Conservation (phyloP, 2,888 invertebrate species). For the Alentia gelatinosa region DNA sequence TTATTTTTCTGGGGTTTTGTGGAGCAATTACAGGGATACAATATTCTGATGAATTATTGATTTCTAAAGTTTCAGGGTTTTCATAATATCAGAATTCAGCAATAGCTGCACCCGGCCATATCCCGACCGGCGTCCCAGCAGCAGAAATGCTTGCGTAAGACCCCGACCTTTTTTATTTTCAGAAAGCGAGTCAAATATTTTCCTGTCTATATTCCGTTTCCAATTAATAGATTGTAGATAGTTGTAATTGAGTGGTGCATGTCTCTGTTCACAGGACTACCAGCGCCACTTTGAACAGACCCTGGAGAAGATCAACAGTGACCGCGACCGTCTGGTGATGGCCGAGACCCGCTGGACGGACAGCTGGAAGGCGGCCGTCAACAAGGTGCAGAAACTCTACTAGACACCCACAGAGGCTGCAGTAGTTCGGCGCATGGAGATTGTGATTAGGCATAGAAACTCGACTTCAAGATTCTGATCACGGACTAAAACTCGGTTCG, state of each 20-base stretch:
- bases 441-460: too few species aligned
- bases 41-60: not conserved
- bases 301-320: conserved; percentile 72
- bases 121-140: too few species aligned
- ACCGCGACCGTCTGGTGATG: conserved; percentile 69
- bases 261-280: conserved; percentile 76
- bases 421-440: not conserved
- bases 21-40: not conserved
- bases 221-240: too few species aligned
- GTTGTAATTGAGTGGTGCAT: too few species aligned
- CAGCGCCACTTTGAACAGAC: conserved; percentile 72
- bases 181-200: too few species aligned
- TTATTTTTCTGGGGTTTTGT: not conserved
- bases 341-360: conserved; percentile 77
- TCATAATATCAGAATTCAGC: not conserved
- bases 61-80: too few species aligned
- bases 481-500: too few species aligned
- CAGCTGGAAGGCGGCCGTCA: conserved; percentile 76
- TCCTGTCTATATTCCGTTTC: too few species aligned
- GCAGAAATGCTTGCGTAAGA: too few species aligned
- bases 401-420: not conserved
- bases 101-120: not conserved
- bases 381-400: conserved; percentile 75
- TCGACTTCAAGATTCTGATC: too few species aligned
- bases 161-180: too few species aligned